Evolutionary conservation across 2,113 vertebrate genomes (phyloP), one percentile per base, ranked within the genome.

Genomic region (Cyprinus carpio): DNA sequence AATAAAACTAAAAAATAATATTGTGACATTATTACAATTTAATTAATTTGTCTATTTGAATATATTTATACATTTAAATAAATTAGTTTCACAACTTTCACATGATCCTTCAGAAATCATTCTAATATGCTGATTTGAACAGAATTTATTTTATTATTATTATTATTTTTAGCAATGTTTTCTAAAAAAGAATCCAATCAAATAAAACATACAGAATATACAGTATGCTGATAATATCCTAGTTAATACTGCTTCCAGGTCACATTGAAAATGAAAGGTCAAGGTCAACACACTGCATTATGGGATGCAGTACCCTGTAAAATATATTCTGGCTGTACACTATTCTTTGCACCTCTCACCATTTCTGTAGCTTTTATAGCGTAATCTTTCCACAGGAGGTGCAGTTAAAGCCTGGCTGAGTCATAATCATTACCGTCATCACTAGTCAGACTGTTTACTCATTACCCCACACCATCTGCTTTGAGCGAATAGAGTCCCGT

Each of bases 391-490:
- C 27, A 34, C 75, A 77, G 75, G 8, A 10, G 75, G 25, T 10
- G 49, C 75, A 56, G 27, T 31, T 77, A 2, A 54, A 31, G 49
- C 18, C 75, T 31, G 29, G 75, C 2, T 77, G 75, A 77, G 51
- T 77, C 76, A 78, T 20, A 40, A 54, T 60, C 20, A 79, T 79
- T 79, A 79, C 34, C 1, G 23, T 79, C 31, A 79, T 79, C n/a
- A 62, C 20, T 79, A n/a, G 34, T n/a, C 20, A 79, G 54, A 79
- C 31, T 15, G 23, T 40, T 78, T 60, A 40, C 31, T 60, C 31
- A 60, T 78, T 60, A 60, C 12, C 54, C 37, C 54, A 60, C 54
- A 37, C 75, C 75, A 78, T 31, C 54, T 78, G 51, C 20, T 37
- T 58, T 60, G 29, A 34, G 18, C 10, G 0, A 58, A 34, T 6